Evolutionary conservation across 1,140 invertebrate genomes (phyloP), one percentile per base, ranked within the genome.

Genomic region (Penaeus indicus): DNA sequence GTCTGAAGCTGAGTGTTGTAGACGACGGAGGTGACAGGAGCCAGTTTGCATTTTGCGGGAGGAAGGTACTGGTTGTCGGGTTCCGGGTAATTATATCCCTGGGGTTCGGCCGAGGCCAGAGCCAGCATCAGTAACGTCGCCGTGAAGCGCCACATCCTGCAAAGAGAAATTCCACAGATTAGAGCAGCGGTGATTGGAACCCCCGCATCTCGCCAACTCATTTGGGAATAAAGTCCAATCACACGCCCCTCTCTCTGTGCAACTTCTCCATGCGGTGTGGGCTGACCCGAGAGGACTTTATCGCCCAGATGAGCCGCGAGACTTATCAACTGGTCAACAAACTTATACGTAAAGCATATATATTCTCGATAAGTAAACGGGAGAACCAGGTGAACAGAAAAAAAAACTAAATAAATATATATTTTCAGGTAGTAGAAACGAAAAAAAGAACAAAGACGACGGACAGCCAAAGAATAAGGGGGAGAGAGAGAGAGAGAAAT

Each of bases 161-260:
- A 72, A 72, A n/a, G 67, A 72, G 67, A 72, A 32, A 72, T n/a
- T 25, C n/a, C n/a, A n/a, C n/a, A n/a, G 32, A 32, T 72, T n/a
- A 72, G 67, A 72, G 67, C 18, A 54, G 16, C 67, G n/a, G 67
- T 72, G 67, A 72, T 72, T 72, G 67, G 67, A 32, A 72, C 13
- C 13, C 67, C 21, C 21, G 54, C 54, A 11, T 54, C 54, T 54
- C 54, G 16, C n/a, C n/a, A n/a, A n/a, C n/a, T n/a, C n/a, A n/a
- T n/a, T n/a, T n/a, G n/a, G n/a, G n/a, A n/a, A n/a, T n/a, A n/a
- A n/a, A n/a, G n/a, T n/a, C n/a, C n/a, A n/a, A 16, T 16, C 21
- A 8, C n/a, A n/a, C n/a, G n/a, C n/a, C n/a, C n/a, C 32, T 32
- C 16, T 72, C 16, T 72, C n/a, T 72, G 54, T 54, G 54, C 54